These are phyloP conservation scores for Tringa solitaria DNA, from an alignment of 2,113 vertebrate species.

Conservation along the genomic window DNA sequence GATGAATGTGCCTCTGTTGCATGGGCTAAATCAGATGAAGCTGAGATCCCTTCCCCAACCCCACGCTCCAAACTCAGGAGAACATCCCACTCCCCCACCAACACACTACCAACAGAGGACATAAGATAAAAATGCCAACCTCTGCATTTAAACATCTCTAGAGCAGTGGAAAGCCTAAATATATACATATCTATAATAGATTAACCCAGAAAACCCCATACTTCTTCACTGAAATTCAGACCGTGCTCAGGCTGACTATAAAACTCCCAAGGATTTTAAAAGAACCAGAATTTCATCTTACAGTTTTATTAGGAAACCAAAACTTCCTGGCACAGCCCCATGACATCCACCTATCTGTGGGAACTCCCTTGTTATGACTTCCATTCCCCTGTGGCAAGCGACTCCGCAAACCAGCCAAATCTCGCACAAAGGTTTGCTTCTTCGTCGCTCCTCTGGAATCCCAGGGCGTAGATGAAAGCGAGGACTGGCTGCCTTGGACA, in stretches of 20 bases:
- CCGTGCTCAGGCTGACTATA: not conserved
- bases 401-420: conserved; percentile 37
- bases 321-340: conserved; percentile 33
- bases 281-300: not conserved
- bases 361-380: conserved; percentile 51
- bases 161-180: not conserved
- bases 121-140: not conserved
- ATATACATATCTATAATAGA: not conserved
- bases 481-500: conserved; percentile 9
- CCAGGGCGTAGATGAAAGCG: not conserved
- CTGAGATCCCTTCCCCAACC: not conserved
- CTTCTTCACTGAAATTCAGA: not conserved
- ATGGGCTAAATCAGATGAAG: not conserved
- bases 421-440: conserved; percentile 43
- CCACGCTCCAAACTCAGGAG: accelerated
- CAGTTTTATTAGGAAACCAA: conserved; percentile 19
- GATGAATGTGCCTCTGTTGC: not conserved
- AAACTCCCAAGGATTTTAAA: not conserved
- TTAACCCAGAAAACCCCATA: not conserved
- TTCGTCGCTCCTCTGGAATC: conserved; percentile 24
- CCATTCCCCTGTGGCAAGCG: conserved; percentile 22
- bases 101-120: not conserved
- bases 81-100: not conserved
- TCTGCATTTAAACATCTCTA: not conserved
- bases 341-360: conserved; percentile 21